Percentiles rank a stretch among this genome's conserved stretches.
Evolutionary conservation across 2,888 invertebrate species (phyloP).

Genomic region (Zaprionus bogoriensis): DNA sequence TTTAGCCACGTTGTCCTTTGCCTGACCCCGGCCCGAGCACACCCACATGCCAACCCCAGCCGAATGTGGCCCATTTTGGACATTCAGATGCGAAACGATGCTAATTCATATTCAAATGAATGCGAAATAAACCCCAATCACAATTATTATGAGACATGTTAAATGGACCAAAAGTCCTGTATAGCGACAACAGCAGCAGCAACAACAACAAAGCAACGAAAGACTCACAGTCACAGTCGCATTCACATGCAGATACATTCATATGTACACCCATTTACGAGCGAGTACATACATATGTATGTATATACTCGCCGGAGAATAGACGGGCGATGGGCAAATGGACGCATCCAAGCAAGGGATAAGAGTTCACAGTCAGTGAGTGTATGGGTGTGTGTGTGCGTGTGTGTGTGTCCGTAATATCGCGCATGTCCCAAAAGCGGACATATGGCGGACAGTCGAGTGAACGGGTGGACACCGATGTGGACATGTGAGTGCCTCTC

Average conservation of each 20-base stretch:
- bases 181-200: conserved; percentile 48
- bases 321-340: conserved; percentile 35
- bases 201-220: too few relatives aligned
- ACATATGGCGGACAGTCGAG: conserved; percentile 60
- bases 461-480: conserved; percentile 46
- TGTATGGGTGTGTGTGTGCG: conserved; percentile 12
- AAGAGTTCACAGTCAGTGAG: conserved; percentile 9
- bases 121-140: conserved; percentile 79
- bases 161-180: conserved; percentile 80
- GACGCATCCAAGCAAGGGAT: conserved; percentile 37
- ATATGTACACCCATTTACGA: conserved; percentile 7
- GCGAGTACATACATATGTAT: neutral
- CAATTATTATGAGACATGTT: conserved; percentile 81
- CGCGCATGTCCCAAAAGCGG: conserved; percentile 64
- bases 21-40: conserved; percentile 21
- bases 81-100: conserved; percentile 71
- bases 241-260: conserved; percentile 16
- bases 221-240: conserved; percentile 6
- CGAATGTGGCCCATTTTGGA: conserved; percentile 42
- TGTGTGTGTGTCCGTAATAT: conserved; percentile 39
- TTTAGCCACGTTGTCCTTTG: conserved; percentile 46
- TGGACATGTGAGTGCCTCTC: conserved; percentile 27
- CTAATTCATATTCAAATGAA: conserved; percentile 81
- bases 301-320: conserved; percentile 19
- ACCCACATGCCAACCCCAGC: conserved; percentile 9